Conservation (phyloP, 2,113 vertebrate species). For the Aythya baeri region DNA sequence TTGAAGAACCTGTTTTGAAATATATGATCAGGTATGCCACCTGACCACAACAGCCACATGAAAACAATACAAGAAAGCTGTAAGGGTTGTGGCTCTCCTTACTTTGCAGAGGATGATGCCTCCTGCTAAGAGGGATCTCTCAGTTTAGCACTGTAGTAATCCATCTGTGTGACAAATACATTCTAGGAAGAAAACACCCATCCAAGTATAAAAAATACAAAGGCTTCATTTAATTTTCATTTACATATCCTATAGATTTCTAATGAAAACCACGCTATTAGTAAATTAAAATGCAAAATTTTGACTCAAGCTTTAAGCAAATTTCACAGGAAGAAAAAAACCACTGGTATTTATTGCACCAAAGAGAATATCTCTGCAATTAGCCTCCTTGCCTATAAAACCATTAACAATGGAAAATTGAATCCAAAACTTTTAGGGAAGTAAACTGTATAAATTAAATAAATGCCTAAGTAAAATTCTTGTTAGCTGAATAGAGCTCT, state of each 20-base stretch:
- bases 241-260: not conserved
- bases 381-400: not conserved
- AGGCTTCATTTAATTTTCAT: not conserved
- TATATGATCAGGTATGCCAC: not conserved
- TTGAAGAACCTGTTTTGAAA: not conserved
- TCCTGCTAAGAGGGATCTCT: not conserved
- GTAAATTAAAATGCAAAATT: not conserved
- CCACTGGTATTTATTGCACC: not conserved
- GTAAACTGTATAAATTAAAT: not conserved
- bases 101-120: not conserved
- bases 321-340: not conserved
- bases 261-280: not conserved
- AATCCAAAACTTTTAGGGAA: not conserved
- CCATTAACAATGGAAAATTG: not conserved
- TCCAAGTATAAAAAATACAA: not conserved
- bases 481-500: not conserved
- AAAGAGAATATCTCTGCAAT: not conserved
- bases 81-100: too few relatives aligned
- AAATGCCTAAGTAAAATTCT: not conserved
- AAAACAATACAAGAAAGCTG: not conserved
- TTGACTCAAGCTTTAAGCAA: not conserved
- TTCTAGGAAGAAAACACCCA: not conserved
- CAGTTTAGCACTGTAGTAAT: not conserved
- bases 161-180: not conserved
- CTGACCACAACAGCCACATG: not conserved